Conservation (phyloP, 2,797 vertebrate species). For the Lepilemur ruficaudatus region DNA sequence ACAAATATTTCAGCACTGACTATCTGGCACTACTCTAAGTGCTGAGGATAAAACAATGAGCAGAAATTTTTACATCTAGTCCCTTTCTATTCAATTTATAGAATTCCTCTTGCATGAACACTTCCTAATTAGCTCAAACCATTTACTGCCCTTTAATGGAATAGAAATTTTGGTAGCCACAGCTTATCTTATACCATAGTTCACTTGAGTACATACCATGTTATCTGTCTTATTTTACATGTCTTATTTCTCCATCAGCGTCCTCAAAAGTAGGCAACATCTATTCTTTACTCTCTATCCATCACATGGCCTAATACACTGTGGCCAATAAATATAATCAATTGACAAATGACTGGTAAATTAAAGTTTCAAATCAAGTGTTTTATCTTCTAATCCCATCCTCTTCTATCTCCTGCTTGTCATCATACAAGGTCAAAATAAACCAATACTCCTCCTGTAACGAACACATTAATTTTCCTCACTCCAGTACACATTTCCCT, state of each 20-base stretch:
- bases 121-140: not conserved
- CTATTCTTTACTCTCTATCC: not conserved
- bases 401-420: not conserved
- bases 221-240: not conserved
- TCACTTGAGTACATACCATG: not conserved
- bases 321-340: not conserved
- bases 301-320: not conserved
- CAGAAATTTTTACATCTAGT: not conserved
- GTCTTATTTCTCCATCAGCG: not conserved
- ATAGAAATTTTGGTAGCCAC: not conserved
- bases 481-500: not conserved
- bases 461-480: not conserved
- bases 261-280: not conserved
- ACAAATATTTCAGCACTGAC: not conserved
- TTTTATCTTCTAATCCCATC: not conserved
- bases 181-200: not conserved
- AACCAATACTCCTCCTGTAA: not conserved
- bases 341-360: not conserved
- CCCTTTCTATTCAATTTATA: not conserved
- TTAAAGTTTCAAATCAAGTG: not conserved
- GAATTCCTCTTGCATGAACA: not conserved
- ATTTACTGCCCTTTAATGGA: not conserved
- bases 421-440: not conserved
- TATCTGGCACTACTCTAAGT: not conserved
- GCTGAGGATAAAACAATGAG: not conserved